Evolutionary conservation across 1,140 invertebrate species (phyloP).

Genomic region (Hormaphis cornu): DNA sequence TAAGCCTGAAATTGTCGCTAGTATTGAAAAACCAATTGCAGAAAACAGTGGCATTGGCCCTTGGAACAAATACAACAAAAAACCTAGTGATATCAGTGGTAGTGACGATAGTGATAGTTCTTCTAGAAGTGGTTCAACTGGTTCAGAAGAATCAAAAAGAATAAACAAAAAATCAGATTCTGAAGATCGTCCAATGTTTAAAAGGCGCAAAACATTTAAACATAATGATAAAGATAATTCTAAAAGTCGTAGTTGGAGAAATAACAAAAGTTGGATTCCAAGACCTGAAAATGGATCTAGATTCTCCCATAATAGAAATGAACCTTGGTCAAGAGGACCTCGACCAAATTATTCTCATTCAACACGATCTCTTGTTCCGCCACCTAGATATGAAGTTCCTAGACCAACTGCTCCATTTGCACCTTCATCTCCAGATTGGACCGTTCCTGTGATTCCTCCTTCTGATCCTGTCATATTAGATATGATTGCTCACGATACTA

Average conservation of each 20-base stretch:
- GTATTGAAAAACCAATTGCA: background rate
- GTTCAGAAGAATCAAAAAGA: slow-evolving; percentile 5
- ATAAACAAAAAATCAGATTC: background rate
- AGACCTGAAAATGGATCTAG: slow-evolving; percentile 12
- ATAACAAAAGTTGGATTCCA: slow-evolving; percentile 18
- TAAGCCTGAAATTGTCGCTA: background rate
- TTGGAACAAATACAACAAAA: slow-evolving; percentile 3
- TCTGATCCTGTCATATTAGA: slow-evolving; percentile 51
- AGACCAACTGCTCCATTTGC: slow-evolving; percentile 17
- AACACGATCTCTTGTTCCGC: slow-evolving; percentile 14
- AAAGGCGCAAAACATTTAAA: background rate
- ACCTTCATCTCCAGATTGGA: slow-evolving; percentile 17
- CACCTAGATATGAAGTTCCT: slow-evolving; percentile 11
- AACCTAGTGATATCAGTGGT: slow-evolving; percentile 2
- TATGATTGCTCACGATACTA: slow-evolving; percentile 54
- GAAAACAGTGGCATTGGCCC: background rate
- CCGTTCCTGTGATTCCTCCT: slow-evolving; percentile 44
- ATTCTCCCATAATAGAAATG: slow-evolving; percentile 4
- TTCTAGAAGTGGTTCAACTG: background rate
- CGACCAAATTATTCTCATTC: slow-evolving; percentile 24
- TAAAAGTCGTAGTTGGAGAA: slow-evolving; percentile 1
- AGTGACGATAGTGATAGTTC: background rate
- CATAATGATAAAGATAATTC: slow-evolving; percentile 14
- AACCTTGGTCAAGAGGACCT: slow-evolving; percentile 24
- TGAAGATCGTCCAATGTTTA: background rate